Conservation (phyloP, 2,113 vertebrate genomes). For the Actenoides hombroni region DNA sequence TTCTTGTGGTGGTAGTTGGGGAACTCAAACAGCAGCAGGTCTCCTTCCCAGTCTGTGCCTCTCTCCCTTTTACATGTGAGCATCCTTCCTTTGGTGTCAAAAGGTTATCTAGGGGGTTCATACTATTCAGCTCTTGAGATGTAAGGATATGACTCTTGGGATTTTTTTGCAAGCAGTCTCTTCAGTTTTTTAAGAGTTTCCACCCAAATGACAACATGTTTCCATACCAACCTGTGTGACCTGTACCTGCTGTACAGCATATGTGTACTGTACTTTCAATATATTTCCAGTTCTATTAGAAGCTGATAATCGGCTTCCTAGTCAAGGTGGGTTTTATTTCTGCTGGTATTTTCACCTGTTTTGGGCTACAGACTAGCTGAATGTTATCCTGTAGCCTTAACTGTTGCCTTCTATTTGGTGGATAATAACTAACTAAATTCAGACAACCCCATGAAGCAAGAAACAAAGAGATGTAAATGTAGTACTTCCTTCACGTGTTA, state of each 20-base stretch:
- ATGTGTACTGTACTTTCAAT: not conserved
- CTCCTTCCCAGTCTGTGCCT: not conserved
- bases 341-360: not conserved
- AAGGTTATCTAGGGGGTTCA: not conserved
- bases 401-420: not conserved
- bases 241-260: not conserved
- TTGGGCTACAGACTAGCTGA: not conserved
- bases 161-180: accelerated
- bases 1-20: not conserved
- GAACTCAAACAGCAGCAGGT: not conserved
- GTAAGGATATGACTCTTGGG: not conserved
- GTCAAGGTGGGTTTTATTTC: not conserved
- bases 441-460: not conserved
- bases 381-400: not conserved
- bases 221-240: not conserved
- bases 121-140: not conserved
- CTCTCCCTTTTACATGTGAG: not conserved
- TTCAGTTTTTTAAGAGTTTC: not conserved
- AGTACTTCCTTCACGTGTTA: not conserved
- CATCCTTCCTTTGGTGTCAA: not conserved
- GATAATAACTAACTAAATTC: not conserved
- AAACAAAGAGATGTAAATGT: not conserved
- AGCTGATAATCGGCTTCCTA: not conserved
- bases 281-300: not conserved
- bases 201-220: not conserved